Percentiles rank a stretch among this genome's conserved stretches.
Evolutionary conservation across 2,888 invertebrate genomes (phyloP).

Genomic region (Diplazon laetatorius): DNA sequence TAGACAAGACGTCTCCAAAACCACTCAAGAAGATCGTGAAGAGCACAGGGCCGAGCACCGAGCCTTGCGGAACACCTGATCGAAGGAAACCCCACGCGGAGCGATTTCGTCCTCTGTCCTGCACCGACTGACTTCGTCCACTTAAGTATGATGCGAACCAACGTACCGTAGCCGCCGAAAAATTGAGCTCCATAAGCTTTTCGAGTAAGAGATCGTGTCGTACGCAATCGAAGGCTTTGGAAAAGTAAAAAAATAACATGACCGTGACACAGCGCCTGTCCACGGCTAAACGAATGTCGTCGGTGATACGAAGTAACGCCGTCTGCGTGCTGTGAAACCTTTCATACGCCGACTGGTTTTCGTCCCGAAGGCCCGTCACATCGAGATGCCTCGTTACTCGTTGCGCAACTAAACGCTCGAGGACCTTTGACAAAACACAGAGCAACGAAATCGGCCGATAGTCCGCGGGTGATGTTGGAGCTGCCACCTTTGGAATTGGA

Average conservation of each 20-base stretch:
- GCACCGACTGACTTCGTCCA: neutral
- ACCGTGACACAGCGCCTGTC: neutral
- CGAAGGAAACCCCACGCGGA: neutral
- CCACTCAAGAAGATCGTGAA: neutral
- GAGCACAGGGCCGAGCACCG: neutral
- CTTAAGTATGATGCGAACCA: neutral
- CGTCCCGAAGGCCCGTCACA: neutral
- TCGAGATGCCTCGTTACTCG: neutral
- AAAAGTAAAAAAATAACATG: neutral
- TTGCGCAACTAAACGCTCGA: neutral
- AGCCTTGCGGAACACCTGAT: conserved; percentile 1
- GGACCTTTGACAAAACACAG: neutral
- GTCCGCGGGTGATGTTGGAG: neutral
- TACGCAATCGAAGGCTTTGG: neutral
- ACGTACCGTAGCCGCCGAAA: neutral
- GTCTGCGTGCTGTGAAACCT: neutral
- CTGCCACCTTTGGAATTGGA: neutral
- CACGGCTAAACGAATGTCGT: neutral
- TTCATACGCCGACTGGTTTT: neutral
- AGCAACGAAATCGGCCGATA: neutral
- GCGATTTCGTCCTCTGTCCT: neutral
- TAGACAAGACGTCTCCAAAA: neutral
- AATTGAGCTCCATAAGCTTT: neutral
- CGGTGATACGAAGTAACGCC: neutral
- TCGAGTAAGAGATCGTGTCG: neutral